phyloP scores from a whole-genome alignment of 2,797 vertebrate species.

The Numenius phaeopus region DNA sequence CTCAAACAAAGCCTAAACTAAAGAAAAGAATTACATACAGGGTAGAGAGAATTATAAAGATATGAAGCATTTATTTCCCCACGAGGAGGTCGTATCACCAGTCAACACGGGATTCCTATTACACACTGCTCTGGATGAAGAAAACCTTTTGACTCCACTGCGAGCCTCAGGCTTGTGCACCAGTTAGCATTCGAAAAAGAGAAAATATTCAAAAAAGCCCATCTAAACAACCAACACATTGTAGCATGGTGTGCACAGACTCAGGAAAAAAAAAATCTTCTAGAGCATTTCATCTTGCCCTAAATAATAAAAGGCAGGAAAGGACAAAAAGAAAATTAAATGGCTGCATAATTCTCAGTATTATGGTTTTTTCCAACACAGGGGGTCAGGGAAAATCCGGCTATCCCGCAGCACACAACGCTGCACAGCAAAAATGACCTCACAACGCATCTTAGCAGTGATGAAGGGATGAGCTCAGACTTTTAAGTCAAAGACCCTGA shows the following conservation, averaged over 20 bases:
- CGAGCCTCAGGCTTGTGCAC: slow-evolving; percentile 17
- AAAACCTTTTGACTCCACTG: slow-evolving; percentile 26
- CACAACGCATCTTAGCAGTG: background rate
- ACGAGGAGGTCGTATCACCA: background rate
- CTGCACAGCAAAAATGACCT: background rate
- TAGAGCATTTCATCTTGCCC: background rate
- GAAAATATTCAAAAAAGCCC: background rate
- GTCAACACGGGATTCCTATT: slow-evolving; percentile 6
- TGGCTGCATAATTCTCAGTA: background rate
- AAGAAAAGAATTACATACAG: background rate
- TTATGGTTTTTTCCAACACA: background rate
- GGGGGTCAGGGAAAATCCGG: background rate
- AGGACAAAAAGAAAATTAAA: background rate
- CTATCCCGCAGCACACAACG: background rate
- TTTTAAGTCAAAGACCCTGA: background rate
- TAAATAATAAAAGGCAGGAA: slow-evolving; percentile 5
- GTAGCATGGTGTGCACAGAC: background rate
- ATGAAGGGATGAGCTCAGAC: background rate
- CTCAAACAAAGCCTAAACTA: slow-evolving; percentile 8
- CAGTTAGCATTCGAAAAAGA: background rate
- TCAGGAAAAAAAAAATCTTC: background rate
- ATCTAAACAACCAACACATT: background rate
- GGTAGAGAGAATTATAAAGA: background rate
- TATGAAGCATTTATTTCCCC: background rate
- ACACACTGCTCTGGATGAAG: background rate